phyloP scores from a whole-genome alignment of 2,888 invertebrate genomes.

The Lasiommata megera region DNA sequence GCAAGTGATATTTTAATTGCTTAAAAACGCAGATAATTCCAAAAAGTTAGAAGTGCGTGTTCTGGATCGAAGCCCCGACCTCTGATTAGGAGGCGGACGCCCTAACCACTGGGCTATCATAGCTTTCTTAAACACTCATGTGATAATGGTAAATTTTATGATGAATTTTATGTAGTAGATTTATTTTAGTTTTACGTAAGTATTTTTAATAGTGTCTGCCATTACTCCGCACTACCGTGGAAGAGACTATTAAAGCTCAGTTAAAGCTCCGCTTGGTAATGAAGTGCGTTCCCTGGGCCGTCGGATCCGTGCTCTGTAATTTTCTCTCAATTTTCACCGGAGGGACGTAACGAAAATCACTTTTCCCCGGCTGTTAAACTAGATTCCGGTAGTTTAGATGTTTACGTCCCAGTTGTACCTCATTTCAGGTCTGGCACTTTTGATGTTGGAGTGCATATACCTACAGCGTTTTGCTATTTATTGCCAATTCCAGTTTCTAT shows the following conservation, averaged over 20 bases:
- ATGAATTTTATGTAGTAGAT: too few species aligned
- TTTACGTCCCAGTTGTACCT: neutral
- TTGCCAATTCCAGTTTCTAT: too few species aligned
- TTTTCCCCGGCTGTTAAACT: slow-evolving; percentile 3
- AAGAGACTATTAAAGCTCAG: neutral
- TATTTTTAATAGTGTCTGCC: neutral
- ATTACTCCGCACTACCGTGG: neutral
- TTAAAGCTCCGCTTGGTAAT: neutral
- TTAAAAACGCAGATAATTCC: too few species aligned
- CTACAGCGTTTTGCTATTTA: too few species aligned
- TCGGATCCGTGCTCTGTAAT: neutral
- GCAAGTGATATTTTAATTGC: too few species aligned
- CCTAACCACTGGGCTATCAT: too few species aligned
- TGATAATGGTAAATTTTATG: too few species aligned
- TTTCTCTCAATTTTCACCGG: slow-evolving; percentile 9
- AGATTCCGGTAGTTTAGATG: neutral
- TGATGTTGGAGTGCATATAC: neutral
- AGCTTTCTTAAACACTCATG: too few species aligned
- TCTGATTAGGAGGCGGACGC: too few species aligned
- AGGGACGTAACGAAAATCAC: slow-evolving; percentile 2
- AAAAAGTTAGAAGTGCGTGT: too few species aligned
- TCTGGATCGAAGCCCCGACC: too few species aligned
- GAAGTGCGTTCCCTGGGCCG: slow-evolving; percentile 1
- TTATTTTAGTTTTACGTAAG: neutral
- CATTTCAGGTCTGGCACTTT: neutral